Conservation (phyloP, 2,113 vertebrate genomes). For the Salminus brasiliensis region DNA sequence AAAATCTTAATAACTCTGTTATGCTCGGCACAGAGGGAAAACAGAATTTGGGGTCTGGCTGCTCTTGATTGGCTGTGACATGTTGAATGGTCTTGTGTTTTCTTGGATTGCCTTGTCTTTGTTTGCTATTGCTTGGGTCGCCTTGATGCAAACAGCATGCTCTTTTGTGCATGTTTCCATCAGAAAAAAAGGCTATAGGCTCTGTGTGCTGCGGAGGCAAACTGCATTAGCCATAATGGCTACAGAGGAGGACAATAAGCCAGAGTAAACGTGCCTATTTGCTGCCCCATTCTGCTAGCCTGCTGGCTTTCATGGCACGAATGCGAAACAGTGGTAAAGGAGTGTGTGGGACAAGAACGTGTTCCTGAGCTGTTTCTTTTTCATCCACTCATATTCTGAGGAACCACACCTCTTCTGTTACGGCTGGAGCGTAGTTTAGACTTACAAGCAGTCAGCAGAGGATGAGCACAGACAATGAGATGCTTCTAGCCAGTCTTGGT, state of each 20-base stretch:
- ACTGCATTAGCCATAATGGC: slow-evolving; percentile 53
- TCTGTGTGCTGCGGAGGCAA: slow-evolving; percentile 31
- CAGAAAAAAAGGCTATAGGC: slow-evolving; percentile 33
- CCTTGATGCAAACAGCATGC: slow-evolving; percentile 62
- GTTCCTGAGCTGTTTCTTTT: neutral
- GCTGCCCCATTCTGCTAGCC: neutral
- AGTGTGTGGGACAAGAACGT: neutral
- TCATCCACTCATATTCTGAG: neutral
- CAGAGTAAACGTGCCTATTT: neutral
- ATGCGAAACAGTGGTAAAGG: slow-evolving; percentile 57
- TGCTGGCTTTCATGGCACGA: slow-evolving; percentile 41
- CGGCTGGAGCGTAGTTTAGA: too few relatives aligned
- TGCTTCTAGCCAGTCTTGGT: neutral
- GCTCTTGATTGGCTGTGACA: slow-evolving; percentile 62
- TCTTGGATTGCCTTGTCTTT: slow-evolving; percentile 56
- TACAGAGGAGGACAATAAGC: slow-evolving; percentile 50
- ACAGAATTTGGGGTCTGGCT: slow-evolving; percentile 58
- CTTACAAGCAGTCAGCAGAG: too few relatives aligned
- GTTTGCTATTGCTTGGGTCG: slow-evolving; percentile 56
- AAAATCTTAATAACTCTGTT: slow-evolving; percentile 61
- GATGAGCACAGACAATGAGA: too few relatives aligned
- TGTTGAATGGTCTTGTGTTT: slow-evolving; percentile 56
- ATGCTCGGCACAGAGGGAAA: slow-evolving; percentile 58
- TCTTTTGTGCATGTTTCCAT: slow-evolving; percentile 56
- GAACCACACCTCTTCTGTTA: too few relatives aligned